Percentiles rank a stretch among this genome's conserved stretches.
phyloP scores from a whole-genome alignment of 2,113 vertebrate species.

The Equus quagga region DNA sequence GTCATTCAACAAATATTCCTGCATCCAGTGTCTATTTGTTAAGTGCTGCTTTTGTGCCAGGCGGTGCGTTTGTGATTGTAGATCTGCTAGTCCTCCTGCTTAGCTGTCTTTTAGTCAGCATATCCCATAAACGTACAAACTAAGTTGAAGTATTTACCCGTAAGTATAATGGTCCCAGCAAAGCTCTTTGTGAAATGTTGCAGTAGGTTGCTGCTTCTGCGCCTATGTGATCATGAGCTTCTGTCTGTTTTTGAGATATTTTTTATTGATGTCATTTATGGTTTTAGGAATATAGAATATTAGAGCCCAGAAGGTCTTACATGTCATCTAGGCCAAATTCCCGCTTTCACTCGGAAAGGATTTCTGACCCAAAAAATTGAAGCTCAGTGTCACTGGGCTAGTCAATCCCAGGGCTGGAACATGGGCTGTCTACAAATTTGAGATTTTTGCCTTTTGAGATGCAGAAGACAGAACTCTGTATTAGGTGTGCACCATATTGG shows the following conservation, averaged over 20 bases:
- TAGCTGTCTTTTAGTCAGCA: neutral
- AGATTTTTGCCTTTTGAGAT: neutral
- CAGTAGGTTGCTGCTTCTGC: neutral
- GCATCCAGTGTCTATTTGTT: neutral
- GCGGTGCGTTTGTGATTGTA: neutral
- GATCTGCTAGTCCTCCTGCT: neutral
- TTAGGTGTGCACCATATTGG: neutral
- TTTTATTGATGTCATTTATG: neutral
- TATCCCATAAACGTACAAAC: neutral
- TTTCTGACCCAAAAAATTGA: slow-evolving; percentile 7
- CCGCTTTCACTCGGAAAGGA: neutral
- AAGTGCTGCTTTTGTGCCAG: slow-evolving; percentile 37
- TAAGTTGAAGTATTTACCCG: neutral
- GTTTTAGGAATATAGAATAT: neutral
- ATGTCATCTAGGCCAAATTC: neutral
- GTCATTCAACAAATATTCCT: neutral
- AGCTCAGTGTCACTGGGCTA: neutral
- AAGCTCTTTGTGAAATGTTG: neutral
- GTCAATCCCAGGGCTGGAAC: neutral
- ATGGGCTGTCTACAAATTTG: neutral
- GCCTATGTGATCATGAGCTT: neutral
- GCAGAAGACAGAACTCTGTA: neutral
- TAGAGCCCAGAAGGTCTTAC: neutral
- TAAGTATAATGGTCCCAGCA: neutral
- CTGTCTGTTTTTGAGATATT: neutral